phyloP scores from a whole-genome alignment of 2,113 vertebrate species.

The Phalacrocorax brasilianus region DNA sequence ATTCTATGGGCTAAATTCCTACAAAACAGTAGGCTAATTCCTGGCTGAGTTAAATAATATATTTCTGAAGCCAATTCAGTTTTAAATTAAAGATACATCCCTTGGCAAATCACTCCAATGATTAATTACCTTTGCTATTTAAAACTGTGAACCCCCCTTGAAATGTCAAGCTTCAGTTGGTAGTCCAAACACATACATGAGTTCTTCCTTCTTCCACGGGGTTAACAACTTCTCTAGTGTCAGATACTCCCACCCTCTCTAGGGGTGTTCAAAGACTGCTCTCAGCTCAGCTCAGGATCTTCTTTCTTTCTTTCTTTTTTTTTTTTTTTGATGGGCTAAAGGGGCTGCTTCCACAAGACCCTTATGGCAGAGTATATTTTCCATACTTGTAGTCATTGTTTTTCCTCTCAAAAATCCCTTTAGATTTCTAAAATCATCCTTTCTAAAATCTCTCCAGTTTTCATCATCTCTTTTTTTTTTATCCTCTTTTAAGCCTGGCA shows the following conservation, averaged over 20 bases:
- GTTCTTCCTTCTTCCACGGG: not conserved
- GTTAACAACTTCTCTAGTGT: not conserved
- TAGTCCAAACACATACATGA: not conserved
- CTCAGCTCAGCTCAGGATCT: not conserved
- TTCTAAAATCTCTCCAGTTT: not conserved
- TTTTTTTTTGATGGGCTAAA: not conserved
- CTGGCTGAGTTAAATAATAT: not conserved
- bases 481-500: not conserved
- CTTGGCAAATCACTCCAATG: not conserved
- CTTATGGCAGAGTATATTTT: not conserved
- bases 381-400: not conserved
- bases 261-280: not conserved
- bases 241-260: not conserved
- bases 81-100: not conserved
- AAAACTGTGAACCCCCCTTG: not conserved
- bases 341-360: not conserved
- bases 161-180: not conserved
- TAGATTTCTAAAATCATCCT: not conserved
- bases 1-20: constrained; percentile 2
- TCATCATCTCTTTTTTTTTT: not conserved
- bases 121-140: constrained; percentile 23
- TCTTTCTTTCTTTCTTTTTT: not conserved
- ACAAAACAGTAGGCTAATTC: not conserved
- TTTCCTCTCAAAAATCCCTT: not conserved
- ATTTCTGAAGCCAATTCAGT: not conserved